Percentiles rank a stretch among this genome's conserved stretches.
These are phyloP conservation scores for Vannuccia rotundouncinata DNA, from an alignment of 2,888 invertebrate genomes.

Conservation along the genomic window DNA sequence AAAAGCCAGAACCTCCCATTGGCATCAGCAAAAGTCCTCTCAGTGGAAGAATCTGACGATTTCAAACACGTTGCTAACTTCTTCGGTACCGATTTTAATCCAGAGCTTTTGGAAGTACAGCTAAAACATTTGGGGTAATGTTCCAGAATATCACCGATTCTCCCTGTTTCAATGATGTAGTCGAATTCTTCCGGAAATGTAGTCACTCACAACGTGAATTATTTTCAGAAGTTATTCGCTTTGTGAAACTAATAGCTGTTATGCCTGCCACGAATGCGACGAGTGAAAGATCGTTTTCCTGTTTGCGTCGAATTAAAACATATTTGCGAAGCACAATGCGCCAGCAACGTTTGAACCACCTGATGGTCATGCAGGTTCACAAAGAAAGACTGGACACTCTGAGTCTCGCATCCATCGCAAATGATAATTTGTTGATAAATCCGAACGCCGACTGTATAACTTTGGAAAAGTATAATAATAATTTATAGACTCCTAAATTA, in stretches of 20 bases:
- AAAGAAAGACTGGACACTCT: conserved; percentile 26
- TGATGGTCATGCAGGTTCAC: conserved; percentile 24
- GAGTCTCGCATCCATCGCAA: conserved; percentile 26
- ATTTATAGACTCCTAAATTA: conserved; percentile 23
- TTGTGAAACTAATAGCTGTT: conserved; percentile 19
- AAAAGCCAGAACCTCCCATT: conserved; percentile 16
- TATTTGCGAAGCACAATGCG: no score
- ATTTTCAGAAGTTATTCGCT: conserved; percentile 26
- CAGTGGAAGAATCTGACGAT: conserved; percentile 26
- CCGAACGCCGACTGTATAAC: conserved; percentile 26
- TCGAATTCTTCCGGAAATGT: conserved; percentile 26
- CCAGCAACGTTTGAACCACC: conserved; percentile 10
- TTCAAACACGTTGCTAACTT: conserved; percentile 21
- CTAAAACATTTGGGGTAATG: conserved; percentile 26
- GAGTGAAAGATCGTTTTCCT: conserved; percentile 16
- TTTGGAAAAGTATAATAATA: conserved; percentile 26
- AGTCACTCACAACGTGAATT: conserved; percentile 26
- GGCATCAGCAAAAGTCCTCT: conserved; percentile 23
- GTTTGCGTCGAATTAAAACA: conserved; percentile 8
- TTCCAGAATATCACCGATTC: conserved; percentile 26
- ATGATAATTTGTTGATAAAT: conserved; percentile 22
- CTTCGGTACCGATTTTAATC: conserved; percentile 22
- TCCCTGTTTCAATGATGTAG: conserved; percentile 23
- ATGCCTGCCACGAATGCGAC: conserved; percentile 16
- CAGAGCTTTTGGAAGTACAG: conserved; percentile 18